Evolutionary conservation across 2,888 invertebrate genomes (phyloP).

Genomic region (Scrobipalpa atriplicella): DNA sequence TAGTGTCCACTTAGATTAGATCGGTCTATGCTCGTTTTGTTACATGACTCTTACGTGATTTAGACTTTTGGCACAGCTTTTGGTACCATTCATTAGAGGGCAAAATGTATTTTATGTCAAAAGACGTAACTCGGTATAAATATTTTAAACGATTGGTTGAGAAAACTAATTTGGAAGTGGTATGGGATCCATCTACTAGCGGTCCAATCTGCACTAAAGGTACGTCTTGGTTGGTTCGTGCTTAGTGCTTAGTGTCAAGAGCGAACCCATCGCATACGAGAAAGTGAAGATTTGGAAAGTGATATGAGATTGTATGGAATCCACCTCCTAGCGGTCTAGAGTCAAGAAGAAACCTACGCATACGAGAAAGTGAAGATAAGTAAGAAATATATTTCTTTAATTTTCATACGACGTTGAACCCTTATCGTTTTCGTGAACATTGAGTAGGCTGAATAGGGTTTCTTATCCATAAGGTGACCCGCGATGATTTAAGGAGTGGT

Average conservation of each 20-base stretch:
- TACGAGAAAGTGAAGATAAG: not conserved
- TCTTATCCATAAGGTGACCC: constrained; percentile 20
- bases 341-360: too few species aligned
- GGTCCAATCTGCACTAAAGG: too few species aligned
- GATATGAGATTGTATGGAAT: too few species aligned
- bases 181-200: too few species aligned
- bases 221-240: too few species aligned
- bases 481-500: constrained; percentile 17
- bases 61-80: not conserved
- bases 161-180: not conserved
- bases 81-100: too few species aligned
- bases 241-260: too few species aligned
- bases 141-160: too few species aligned
- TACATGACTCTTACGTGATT: constrained; percentile 1
- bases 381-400: not conserved
- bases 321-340: too few species aligned
- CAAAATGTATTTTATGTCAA: too few species aligned
- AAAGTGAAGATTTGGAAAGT: too few species aligned
- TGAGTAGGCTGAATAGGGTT: constrained; percentile 7
- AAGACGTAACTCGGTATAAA: not conserved
- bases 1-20: constrained; percentile 46
- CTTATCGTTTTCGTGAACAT: constrained; percentile 5
- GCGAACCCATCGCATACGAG: too few species aligned
- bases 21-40: constrained; percentile 26
- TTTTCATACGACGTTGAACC: not conserved